Percentiles rank a stretch among this genome's conserved stretches.
phyloP scores from a whole-genome alignment of 2,888 invertebrate species.

The Ceramica pisi region DNA sequence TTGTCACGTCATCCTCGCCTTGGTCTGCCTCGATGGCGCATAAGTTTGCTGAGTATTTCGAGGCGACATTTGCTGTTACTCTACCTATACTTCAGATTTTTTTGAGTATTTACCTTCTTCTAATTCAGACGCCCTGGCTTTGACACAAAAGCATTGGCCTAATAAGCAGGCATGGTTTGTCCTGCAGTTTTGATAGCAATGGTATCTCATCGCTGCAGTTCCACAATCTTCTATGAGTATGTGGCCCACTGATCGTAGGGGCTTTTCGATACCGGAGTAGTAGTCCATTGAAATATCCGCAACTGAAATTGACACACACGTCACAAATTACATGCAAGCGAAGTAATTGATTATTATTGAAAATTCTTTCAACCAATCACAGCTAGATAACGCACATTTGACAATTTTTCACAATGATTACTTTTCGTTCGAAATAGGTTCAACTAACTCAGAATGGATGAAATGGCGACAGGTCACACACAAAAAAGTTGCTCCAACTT shows the following conservation, averaged over 20 bases:
- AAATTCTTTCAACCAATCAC: too few relatives aligned
- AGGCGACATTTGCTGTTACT: background rate
- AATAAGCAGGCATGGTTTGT: slow-evolving; percentile 50
- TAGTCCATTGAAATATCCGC: slow-evolving; percentile 47
- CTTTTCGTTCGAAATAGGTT: too few relatives aligned
- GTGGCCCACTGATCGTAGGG: slow-evolving; percentile 4
- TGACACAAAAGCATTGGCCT: slow-evolving; percentile 60
- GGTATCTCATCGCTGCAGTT: background rate
- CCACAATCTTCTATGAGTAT: slow-evolving; percentile 31
- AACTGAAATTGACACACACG: slow-evolving; percentile 38
- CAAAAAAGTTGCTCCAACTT: too few relatives aligned
- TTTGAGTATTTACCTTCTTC: slow-evolving; percentile 1
- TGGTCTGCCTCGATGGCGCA: too few relatives aligned
- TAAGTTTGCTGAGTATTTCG: background rate
- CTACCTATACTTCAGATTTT: background rate
- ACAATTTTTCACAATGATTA: too few relatives aligned
- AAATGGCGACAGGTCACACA: too few relatives aligned
- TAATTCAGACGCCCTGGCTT: background rate
- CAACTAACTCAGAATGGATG: too few relatives aligned
- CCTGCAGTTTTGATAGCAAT: slow-evolving; percentile 55
- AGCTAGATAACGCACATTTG: too few relatives aligned
- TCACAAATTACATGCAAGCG: too few relatives aligned
- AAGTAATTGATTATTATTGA: too few relatives aligned
- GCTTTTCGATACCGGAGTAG: slow-evolving; percentile 37
- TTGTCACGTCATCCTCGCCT: too few relatives aligned